phyloP scores from a whole-genome alignment of 2,888 invertebrate genomes.

The Rhingia campestris region DNA sequence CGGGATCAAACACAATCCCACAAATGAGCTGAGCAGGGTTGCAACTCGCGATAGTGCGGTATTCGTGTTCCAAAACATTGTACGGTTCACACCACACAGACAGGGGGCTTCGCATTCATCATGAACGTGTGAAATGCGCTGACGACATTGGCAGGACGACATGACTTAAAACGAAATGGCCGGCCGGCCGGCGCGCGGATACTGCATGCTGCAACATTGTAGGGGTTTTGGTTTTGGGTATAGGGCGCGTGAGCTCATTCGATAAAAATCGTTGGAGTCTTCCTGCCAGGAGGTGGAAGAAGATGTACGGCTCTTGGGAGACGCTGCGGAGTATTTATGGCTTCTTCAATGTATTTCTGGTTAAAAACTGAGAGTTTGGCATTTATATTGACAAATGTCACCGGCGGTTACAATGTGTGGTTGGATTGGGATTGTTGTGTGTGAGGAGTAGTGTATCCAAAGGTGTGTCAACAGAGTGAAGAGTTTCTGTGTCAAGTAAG shows the following conservation, averaged over 20 bases:
- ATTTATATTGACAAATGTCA: conserved; percentile 9
- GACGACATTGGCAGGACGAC: conserved; percentile 61
- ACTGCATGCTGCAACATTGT: conserved; percentile 36
- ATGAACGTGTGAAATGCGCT: conserved; percentile 52
- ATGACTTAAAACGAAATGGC: conserved; percentile 8
- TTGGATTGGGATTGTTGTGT: background rate
- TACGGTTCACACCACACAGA: conserved; percentile 47
- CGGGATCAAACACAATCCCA: conserved; percentile 52
- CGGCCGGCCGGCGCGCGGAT: no score
- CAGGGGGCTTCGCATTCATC: conserved; percentile 48
- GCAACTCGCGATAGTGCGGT: conserved; percentile 9
- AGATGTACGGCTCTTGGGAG: background rate
- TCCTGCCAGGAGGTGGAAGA: background rate
- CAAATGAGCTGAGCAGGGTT: conserved; percentile 49
- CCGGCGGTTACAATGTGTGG: conserved; percentile 2
- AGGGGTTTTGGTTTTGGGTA: background rate
- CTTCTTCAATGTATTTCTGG: conserved; percentile 15
- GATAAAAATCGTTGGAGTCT: conserved; percentile 17
- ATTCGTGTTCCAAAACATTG: conserved; percentile 43
- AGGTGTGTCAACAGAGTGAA: background rate
- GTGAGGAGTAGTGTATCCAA: background rate
- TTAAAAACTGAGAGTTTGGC: background rate
- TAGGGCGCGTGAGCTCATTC: conserved; percentile 33
- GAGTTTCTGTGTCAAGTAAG: background rate
- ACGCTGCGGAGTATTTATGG: background rate